Evolutionary conservation across 1,140 invertebrate genomes (phyloP), one percentile per base, ranked within the genome.

Genomic region (Drosophila burlai): DNA sequence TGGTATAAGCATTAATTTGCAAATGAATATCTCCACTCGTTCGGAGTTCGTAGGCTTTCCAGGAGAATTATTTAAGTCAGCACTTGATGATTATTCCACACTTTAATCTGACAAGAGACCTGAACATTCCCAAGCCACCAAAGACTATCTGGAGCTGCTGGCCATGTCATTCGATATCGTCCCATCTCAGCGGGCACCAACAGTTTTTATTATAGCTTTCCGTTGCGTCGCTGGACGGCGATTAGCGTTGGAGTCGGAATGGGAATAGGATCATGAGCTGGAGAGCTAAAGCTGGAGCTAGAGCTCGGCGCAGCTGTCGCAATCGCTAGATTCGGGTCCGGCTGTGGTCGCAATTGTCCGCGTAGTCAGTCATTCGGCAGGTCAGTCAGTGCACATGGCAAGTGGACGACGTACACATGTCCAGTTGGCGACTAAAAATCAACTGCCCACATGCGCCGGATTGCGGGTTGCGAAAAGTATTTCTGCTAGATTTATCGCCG

Each of bases 401-500:
- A 87, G 85, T 87, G 16, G 54, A 40, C 34, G 54, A 18, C 82
- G 75, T 69, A 89, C 83, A 86, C 83, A 86, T 86, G 83, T 86
- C 84, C 76, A 75, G 61, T 59, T 85, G 60, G 58, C 29, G 76
- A 42, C 64, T 54, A 63, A 61, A 62, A 62, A 50, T 57, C 47
- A 64, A 72, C 83, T 82, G 83, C 79, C 80, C 83, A 86, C 83
- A 86, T 86, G 83, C 58, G 24, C 52, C 42, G 38, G 62, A 55
- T 16, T 55, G 54, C 31, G 10, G 60, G 67, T 87, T 87, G 84
- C 84, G 66, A 79, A 90, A 84, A 89, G 87, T 87, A 87, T 83
- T 89, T 80, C 66, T 81, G 84, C 67, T 71, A 81, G 84, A 87
- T 87, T 85, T 85, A 85, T 85, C 76, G 74, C 45, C 43, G 63